These are phyloP conservation scores for Mongoloraphidia duomilia DNA, from an alignment of 2,888 invertebrate species.

Conservation along the genomic window DNA sequence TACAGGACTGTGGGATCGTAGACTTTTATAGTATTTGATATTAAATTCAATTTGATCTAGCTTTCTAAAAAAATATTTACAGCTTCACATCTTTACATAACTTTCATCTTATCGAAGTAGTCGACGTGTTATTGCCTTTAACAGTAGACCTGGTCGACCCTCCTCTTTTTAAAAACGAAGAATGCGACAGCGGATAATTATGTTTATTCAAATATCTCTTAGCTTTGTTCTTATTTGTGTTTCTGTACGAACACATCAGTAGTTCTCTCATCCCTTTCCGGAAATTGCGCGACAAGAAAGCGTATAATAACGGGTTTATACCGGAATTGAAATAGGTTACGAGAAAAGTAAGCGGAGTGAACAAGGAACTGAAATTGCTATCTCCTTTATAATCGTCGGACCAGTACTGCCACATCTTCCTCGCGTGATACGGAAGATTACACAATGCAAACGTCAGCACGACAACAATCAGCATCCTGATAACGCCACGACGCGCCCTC, in stretches of 20 bases:
- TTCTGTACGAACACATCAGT: slow-evolving; percentile 40
- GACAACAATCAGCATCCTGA: slow-evolving; percentile 77
- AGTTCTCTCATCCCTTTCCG: slow-evolving; percentile 69
- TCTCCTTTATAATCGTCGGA: slow-evolving; percentile 43
- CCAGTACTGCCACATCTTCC: slow-evolving; percentile 82
- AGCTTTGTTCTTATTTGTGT: slow-evolving; percentile 20
- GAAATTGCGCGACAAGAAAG: slow-evolving; percentile 61
- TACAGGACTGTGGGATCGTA: no score
- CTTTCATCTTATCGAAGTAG: slow-evolving; percentile 23
- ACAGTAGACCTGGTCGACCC: slow-evolving; percentile 36
- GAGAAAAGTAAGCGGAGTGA: slow-evolving; percentile 76
- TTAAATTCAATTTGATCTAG: no score
- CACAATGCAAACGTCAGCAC: slow-evolving; percentile 80
- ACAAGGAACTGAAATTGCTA: slow-evolving; percentile 57
- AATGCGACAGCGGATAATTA: slow-evolving; percentile 16
- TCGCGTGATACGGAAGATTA: slow-evolving; percentile 77
- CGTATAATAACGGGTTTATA: slow-evolving; percentile 80
- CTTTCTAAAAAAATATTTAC: no score
- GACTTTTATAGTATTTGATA: no score
- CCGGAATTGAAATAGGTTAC: slow-evolving; percentile 82
- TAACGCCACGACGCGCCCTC: slow-evolving; percentile 68
- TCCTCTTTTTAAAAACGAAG: slow-evolving; percentile 31
- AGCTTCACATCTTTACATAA: no score
- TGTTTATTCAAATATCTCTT: slow-evolving; percentile 12
- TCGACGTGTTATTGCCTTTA: slow-evolving; percentile 40